A percentile compares a stretch with the other conserved stretches of the same genome.
phyloP scores from a whole-genome alignment of 2,797 vertebrate genomes.

The Adrianichthys oophorus region DNA sequence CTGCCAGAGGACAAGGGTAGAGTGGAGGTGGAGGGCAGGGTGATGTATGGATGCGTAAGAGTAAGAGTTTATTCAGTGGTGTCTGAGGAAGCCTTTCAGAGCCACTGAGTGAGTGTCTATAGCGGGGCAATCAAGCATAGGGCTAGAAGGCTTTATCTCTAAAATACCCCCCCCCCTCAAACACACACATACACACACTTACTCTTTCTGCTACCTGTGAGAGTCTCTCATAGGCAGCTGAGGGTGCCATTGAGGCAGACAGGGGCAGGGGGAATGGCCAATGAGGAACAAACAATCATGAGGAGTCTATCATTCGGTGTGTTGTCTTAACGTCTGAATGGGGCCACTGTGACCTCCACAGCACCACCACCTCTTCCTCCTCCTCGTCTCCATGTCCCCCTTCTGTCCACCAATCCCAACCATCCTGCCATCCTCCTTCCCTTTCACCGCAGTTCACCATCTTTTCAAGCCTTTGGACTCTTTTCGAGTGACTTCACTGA shows the following conservation, averaged over 20 bases:
- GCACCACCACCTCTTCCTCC: slow-evolving; percentile 37
- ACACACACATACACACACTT: slow-evolving; percentile 46
- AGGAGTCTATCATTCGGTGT: slow-evolving; percentile 98
- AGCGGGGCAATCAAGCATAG: slow-evolving; percentile 96
- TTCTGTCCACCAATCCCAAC: slow-evolving; percentile 33
- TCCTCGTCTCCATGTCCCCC: slow-evolving; percentile 37
- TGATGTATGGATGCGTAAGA: slow-evolving; percentile 89
- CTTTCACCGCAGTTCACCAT: slow-evolving; percentile 12
- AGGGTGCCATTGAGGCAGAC: slow-evolving; percentile 88
- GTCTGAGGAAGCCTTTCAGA: slow-evolving; percentile 93
- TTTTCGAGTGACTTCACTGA: not conserved
- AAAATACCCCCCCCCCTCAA: slow-evolving; percentile 77
- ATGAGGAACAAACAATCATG: slow-evolving; percentile 90
- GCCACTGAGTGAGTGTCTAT: slow-evolving; percentile 91
- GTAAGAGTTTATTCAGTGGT: slow-evolving; percentile 95
- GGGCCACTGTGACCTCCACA: slow-evolving; percentile 88
- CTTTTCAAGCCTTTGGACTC: not conserved
- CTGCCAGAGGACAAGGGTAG: slow-evolving; percentile 81
- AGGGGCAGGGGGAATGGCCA: slow-evolving; percentile 82
- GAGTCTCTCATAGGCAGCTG: slow-evolving; percentile 91
- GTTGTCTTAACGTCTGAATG: slow-evolving; percentile 95
- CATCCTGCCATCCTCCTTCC: slow-evolving; percentile 20
- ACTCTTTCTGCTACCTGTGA: slow-evolving; percentile 88
- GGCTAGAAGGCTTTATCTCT: slow-evolving; percentile 91
- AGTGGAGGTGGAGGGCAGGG: slow-evolving; percentile 68